These are phyloP conservation scores for Orthonychiurus folsomi DNA, from an alignment of 2,888 invertebrate species.

Conservation along the genomic window DNA sequence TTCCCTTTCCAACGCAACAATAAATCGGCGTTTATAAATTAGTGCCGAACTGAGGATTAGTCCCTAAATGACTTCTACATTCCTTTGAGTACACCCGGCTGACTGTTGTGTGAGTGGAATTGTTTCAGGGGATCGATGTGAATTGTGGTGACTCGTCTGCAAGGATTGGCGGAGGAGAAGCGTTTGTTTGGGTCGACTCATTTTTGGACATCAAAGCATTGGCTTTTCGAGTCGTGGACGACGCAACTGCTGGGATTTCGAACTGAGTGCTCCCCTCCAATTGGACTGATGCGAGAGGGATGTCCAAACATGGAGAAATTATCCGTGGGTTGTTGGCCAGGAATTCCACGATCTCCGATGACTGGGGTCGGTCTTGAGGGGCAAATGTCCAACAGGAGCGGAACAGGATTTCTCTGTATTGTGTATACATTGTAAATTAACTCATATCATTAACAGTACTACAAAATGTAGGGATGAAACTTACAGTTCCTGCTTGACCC, in stretches of 20 bases:
- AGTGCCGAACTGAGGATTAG: too few relatives aligned
- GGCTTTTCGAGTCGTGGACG: background rate
- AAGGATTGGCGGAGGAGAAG: background rate
- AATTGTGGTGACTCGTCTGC: background rate
- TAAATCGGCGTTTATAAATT: too few relatives aligned
- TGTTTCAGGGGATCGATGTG: slow-evolving; percentile 12
- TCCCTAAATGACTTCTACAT: background rate
- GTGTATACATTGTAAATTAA: background rate
- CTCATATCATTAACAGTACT: background rate
- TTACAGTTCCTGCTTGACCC: slow-evolving; percentile 69
- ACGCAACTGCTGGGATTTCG: background rate
- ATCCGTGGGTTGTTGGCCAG: slow-evolving; percentile 67
- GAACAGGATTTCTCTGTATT: slow-evolving; percentile 60
- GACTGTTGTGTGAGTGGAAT: slow-evolving; percentile 18
- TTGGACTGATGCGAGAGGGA: slow-evolving; percentile 63
- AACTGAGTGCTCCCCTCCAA: slow-evolving; percentile 50
- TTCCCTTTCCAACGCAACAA: too few relatives aligned
- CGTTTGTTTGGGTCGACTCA: background rate
- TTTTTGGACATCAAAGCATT: background rate
- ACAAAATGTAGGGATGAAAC: slow-evolving; percentile 45
- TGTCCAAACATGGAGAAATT: slow-evolving; percentile 67
- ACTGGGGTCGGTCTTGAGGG: slow-evolving; percentile 60
- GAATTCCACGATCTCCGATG: slow-evolving; percentile 70
- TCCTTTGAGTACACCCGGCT: background rate
- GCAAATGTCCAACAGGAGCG: slow-evolving; percentile 70